Evolutionary conservation across 2,888 invertebrate genomes (phyloP).

Genomic region (Stramonita haemastoma): DNA sequence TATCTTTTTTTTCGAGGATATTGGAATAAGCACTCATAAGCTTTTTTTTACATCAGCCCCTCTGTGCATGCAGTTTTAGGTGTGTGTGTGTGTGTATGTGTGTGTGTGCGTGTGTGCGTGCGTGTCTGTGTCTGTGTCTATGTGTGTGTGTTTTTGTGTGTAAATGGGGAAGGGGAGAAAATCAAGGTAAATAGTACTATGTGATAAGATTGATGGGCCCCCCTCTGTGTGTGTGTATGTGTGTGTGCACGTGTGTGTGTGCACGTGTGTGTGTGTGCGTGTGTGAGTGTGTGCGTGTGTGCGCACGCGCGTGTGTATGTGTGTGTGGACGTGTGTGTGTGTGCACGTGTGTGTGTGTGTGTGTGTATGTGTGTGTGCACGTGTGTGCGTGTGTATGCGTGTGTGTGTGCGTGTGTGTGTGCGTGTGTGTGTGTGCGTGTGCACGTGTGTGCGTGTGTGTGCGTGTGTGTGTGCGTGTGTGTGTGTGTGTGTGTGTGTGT

Average conservation of each 20-base stretch:
- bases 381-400: no score
- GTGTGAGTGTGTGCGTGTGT: neutral
- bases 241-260: neutral
- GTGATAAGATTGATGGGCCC: no score
- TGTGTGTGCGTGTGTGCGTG: neutral
- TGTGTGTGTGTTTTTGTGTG: neutral
- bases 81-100: neutral
- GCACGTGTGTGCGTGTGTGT: no score
- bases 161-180: neutral
- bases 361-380: no score
- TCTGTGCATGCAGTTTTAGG: no score
- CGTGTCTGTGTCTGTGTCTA: neutral
- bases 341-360: neutral
- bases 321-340: neutral
- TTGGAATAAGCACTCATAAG: no score
- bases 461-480: neutral
- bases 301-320: neutral
- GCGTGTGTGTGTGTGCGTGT: no score
- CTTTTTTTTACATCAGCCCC: no score
- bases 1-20: no score
- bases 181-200: no score
- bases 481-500: constrained; percentile 23
- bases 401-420: no score
- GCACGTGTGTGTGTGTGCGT: neutral
- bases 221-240: neutral